These are phyloP conservation scores for Ceratotherium simum DNA, from an alignment of 2,113 vertebrate genomes.

Conservation along the genomic window DNA sequence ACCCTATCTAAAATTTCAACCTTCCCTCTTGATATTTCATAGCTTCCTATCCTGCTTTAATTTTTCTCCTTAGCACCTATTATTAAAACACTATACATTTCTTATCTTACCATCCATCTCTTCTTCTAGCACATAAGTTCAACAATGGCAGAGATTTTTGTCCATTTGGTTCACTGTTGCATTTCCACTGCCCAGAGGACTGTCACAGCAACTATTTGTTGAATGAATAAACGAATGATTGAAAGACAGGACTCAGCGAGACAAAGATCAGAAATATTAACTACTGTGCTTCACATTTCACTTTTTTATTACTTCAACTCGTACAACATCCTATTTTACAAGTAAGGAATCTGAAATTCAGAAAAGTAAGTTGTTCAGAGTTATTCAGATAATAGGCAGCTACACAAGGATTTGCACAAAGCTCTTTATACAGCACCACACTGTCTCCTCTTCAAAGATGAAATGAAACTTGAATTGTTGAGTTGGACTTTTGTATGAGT, in stretches of 20 bases:
- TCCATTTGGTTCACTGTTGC: not conserved
- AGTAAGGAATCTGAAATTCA: not conserved
- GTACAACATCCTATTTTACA: not conserved
- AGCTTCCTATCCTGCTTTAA: not conserved
- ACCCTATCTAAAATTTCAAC: not conserved
- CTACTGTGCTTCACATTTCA: not conserved
- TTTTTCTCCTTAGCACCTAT: not conserved
- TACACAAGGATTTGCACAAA: not conserved
- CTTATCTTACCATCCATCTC: not conserved
- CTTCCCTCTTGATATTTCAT: not conserved
- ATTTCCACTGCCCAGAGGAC: not conserved
- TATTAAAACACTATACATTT: not conserved
- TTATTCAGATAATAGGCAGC: not conserved
- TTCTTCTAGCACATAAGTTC: not conserved
- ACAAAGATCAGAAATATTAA: not conserved
- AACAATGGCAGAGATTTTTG: not conserved
- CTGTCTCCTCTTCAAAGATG: not conserved
- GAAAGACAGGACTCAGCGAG: not conserved
- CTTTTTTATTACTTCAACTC: not conserved
- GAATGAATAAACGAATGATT: not conserved
- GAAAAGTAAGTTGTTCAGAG: not conserved
- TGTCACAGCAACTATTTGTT: not conserved
- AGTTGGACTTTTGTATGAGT: not conserved
- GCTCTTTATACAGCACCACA: not conserved
- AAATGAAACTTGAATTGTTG: not conserved